These are phyloP conservation scores for Clitarchus hookeri DNA, from an alignment of 2,888 invertebrate species.

Conservation along the genomic window DNA sequence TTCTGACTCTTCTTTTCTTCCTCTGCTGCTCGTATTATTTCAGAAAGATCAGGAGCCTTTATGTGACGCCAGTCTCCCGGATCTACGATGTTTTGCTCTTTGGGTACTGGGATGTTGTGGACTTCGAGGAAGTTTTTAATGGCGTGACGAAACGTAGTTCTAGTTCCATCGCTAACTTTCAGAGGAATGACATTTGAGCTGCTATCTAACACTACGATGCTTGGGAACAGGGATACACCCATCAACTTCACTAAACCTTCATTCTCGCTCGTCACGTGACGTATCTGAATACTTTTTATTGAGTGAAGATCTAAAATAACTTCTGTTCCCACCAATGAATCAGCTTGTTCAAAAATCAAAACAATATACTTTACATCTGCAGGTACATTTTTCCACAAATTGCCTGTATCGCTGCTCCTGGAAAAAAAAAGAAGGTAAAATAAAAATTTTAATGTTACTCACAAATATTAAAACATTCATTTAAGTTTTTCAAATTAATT, in stretches of 20 bases:
- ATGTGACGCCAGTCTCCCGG: constrained; percentile 55
- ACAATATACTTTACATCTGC: constrained; percentile 61
- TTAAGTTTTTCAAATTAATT: too few relatives aligned
- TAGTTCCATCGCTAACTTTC: constrained; percentile 55
- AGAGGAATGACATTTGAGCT: constrained; percentile 54
- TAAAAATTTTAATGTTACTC: too few relatives aligned
- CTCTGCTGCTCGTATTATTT: constrained; percentile 38
- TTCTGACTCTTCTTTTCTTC: constrained; percentile 45
- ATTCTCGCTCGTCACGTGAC: constrained; percentile 62
- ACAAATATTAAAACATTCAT: too few relatives aligned
- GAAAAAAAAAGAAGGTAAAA: constrained; percentile 35
- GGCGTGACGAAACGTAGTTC: constrained; percentile 57
- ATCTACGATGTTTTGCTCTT: constrained; percentile 42
- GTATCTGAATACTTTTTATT: constrained; percentile 61
- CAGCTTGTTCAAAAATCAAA: constrained; percentile 67
- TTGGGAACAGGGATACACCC: constrained; percentile 60
- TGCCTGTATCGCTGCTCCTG: constrained; percentile 54
- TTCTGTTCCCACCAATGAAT: constrained; percentile 67
- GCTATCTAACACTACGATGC: constrained; percentile 59
- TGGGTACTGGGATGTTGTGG: constrained; percentile 39
- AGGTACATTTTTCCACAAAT: constrained; percentile 61
- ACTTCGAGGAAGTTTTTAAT: constrained; percentile 50
- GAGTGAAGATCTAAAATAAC: constrained; percentile 68
- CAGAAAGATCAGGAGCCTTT: constrained; percentile 35
- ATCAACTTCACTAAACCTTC: constrained; percentile 59